These are phyloP conservation scores for Onychostruthus taczanowskii DNA, from an alignment of 2,113 vertebrate species.

Conservation along the genomic window DNA sequence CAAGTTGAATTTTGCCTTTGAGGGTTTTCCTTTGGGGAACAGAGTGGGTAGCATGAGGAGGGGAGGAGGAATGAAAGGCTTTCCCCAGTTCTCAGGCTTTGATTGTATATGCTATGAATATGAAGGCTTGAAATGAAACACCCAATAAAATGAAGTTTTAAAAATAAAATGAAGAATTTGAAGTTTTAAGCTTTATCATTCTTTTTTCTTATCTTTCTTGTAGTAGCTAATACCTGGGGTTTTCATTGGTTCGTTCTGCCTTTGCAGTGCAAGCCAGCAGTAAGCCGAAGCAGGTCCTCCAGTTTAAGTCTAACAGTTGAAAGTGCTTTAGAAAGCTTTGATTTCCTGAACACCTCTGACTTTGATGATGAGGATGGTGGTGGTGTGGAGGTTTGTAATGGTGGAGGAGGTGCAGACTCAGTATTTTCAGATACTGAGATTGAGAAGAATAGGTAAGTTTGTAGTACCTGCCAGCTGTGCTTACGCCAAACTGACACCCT, in stretches of 20 bases:
- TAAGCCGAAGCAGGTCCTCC: conserved; percentile 90
- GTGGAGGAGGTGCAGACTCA: conserved; percentile 78
- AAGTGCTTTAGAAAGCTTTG: conserved; percentile 97
- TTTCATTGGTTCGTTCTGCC: conserved; percentile 70
- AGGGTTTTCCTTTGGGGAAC: background rate
- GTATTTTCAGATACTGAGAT: conserved; percentile 87
- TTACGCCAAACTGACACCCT: background rate
- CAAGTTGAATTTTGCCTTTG: background rate
- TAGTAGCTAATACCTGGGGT: conserved; percentile 49
- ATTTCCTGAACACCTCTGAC: conserved; percentile 99
- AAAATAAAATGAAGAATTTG: conserved; percentile 48
- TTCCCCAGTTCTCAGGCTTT: background rate
- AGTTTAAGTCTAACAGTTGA: conserved; percentile 97
- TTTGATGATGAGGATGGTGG: conserved; percentile 95
- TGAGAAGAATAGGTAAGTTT: conserved; percentile 86
- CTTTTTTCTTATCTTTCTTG: background rate
- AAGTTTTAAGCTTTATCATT: conserved; percentile 30
- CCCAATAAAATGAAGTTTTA: conserved; percentile 55
- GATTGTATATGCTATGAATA: conserved; percentile 43
- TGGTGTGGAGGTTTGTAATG: conserved; percentile 75
- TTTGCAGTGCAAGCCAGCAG: conserved; percentile 89
- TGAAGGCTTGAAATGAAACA: conserved; percentile 59
- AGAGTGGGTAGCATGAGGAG: background rate
- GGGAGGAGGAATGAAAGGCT: background rate
- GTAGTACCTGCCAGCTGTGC: conserved; percentile 2